phyloP scores from a whole-genome alignment of 2,888 invertebrate species.

The Andrena trimmerana region DNA sequence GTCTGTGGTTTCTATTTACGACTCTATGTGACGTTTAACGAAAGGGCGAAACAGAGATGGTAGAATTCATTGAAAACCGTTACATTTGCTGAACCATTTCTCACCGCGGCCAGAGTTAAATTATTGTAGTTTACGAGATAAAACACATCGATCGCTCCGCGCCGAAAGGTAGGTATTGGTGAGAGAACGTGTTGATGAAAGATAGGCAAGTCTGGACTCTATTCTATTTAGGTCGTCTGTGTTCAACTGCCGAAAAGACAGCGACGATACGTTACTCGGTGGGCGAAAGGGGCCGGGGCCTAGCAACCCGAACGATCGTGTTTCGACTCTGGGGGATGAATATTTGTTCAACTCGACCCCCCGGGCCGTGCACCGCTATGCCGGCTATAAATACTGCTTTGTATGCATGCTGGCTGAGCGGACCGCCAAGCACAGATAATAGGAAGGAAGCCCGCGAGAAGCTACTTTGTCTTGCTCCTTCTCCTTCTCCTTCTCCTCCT shows the following conservation, averaged over 20 bases:
- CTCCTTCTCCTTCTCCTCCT: conserved; percentile 25
- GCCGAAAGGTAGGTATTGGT: no score
- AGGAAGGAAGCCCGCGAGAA: conserved; percentile 73
- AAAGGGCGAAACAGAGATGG: conserved; percentile 2
- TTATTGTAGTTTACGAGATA: background rate
- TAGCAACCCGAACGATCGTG: conserved; percentile 64
- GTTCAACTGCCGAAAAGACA: no score
- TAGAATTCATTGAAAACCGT: conserved; percentile 6
- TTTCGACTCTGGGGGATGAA: conserved; percentile 69
- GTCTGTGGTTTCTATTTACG: conserved; percentile 25
- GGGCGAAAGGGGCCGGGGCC: background rate
- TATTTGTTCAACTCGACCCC: conserved; percentile 68
- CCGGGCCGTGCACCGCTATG: conserved; percentile 48
- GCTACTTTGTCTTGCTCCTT: conserved; percentile 75
- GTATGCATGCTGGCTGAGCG: conserved; percentile 77
- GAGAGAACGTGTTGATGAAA: no score
- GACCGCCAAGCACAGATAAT: conserved; percentile 78
- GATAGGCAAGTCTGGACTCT: no score
- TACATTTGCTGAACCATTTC: background rate
- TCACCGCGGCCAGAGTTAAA: background rate
- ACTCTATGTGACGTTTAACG: background rate
- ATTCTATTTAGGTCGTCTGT: no score
- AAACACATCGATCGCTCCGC: no score
- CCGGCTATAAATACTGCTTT: conserved; percentile 79
- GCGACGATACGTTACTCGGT: no score